These are phyloP conservation scores for Caenorhabditis parvicauda DNA, from an alignment of 2,888 invertebrate species.

Conservation along the genomic window DNA sequence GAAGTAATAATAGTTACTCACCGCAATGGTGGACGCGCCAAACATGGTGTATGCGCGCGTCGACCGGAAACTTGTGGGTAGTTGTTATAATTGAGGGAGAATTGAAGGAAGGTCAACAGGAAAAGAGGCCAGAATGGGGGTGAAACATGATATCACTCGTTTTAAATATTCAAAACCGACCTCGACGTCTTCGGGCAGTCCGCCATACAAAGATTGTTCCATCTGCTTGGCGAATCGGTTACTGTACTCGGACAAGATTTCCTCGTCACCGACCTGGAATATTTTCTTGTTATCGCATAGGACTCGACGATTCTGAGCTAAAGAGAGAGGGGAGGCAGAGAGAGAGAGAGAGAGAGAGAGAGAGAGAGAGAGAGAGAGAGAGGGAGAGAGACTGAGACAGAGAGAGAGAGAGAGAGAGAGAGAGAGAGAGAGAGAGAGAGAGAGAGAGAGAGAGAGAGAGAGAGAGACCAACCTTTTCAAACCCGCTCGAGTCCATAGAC, in stretches of 20 bases:
- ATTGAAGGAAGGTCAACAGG: no score
- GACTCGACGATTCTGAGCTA: slow-evolving; percentile 13
- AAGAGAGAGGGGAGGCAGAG: background rate
- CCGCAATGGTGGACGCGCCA: no score
- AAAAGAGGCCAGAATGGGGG: no score
- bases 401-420: background rate
- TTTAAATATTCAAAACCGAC: no score
- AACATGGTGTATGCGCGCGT: no score
- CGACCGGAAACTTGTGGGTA: no score
- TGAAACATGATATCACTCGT: no score
- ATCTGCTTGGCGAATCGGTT: background rate
- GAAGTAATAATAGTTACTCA: no score
- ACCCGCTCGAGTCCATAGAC: slow-evolving; percentile 40
- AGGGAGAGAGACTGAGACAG: slow-evolving; percentile 1
- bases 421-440: slow-evolving; percentile 4
- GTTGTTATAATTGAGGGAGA: no score
- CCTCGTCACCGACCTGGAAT: background rate
- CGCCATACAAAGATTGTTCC: no score
- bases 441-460: slow-evolving; percentile 1
- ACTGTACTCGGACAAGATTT: background rate
- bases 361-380: slow-evolving; percentile 5
- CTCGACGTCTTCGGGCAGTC: no score
- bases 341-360: slow-evolving; percentile 1
- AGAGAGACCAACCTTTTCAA: slow-evolving; percentile 36
- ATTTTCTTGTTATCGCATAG: no score